phyloP scores from a whole-genome alignment of 2,113 vertebrate species.

The Chionodraco myersi region DNA sequence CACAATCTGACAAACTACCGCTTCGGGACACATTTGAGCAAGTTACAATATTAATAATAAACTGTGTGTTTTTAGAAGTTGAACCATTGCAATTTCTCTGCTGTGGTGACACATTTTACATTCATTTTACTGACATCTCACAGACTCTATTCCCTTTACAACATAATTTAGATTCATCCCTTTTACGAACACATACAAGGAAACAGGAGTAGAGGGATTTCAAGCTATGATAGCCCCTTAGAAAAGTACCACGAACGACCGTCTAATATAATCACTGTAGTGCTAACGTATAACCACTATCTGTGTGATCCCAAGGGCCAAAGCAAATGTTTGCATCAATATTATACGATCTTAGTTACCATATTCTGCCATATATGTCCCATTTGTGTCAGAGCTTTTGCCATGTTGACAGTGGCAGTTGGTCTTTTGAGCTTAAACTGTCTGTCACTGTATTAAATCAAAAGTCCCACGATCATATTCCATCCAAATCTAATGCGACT shows the following conservation, averaged over 20 bases:
- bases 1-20: slow-evolving; percentile 14
- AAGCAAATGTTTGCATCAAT: slow-evolving; percentile 4
- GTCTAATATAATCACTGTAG: slow-evolving; percentile 16
- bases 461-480: slow-evolving; percentile 24
- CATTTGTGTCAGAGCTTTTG: slow-evolving; percentile 19
- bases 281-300: slow-evolving; percentile 29
- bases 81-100: slow-evolving; percentile 12
- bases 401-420: background rate
- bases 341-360: slow-evolving; percentile 23
- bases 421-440: slow-evolving; percentile 12
- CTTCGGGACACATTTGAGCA: slow-evolving; percentile 6
- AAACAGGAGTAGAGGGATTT: slow-evolving; percentile 5
- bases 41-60: background rate
- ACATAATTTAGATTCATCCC: background rate
- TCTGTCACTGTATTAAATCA: slow-evolving; percentile 15
- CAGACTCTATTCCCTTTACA: background rate
- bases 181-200: slow-evolving; percentile 6
- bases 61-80: background rate
- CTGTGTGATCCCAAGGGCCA: slow-evolving; percentile 26
- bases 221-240: slow-evolving; percentile 9
- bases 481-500: slow-evolving; percentile 47
- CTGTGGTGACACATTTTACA: background rate
- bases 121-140: background rate
- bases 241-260: slow-evolving; percentile 9
- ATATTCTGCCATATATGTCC: slow-evolving; percentile 35